These are phyloP conservation scores for Cerceris ruficornis DNA, from an alignment of 2,888 invertebrate species.

Conservation along the genomic window DNA sequence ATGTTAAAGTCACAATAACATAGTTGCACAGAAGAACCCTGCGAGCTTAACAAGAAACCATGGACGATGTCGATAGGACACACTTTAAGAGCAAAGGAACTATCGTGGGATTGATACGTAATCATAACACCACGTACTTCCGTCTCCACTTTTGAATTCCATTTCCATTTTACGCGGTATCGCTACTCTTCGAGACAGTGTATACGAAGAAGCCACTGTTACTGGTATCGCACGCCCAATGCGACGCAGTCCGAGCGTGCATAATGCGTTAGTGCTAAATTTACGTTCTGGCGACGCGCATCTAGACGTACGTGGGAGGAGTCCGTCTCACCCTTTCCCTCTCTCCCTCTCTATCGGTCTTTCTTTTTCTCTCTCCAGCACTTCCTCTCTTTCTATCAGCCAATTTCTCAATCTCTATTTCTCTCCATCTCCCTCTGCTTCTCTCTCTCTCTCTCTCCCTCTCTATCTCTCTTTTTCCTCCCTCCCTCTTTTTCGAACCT, in stretches of 20 bases:
- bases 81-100: too few species aligned
- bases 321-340: constrained; percentile 57
- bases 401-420: neutral
- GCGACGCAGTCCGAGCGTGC: constrained; percentile 79
- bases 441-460: constrained; percentile 10
- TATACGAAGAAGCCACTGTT: constrained; percentile 47
- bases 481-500: constrained; percentile 24
- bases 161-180: neutral
- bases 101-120: too few species aligned
- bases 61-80: too few species aligned
- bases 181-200: constrained; percentile 46
- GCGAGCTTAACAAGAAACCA: too few species aligned
- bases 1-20: too few species aligned
- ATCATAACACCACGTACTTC: neutral
- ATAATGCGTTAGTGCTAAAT: constrained; percentile 81
- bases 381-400: constrained; percentile 4
- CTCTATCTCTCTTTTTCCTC: constrained; percentile 3
- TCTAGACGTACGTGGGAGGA: constrained; percentile 73
- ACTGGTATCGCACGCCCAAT: constrained; percentile 74
- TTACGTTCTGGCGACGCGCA: constrained; percentile 76
- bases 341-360: constrained; percentile 22
- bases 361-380: constrained; percentile 5
- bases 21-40: too few species aligned
- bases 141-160: constrained; percentile 3
- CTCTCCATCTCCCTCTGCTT: constrained; percentile 9